These are phyloP conservation scores for Deilephila porcellus DNA, from an alignment of 2,888 invertebrate genomes.

Conservation along the genomic window DNA sequence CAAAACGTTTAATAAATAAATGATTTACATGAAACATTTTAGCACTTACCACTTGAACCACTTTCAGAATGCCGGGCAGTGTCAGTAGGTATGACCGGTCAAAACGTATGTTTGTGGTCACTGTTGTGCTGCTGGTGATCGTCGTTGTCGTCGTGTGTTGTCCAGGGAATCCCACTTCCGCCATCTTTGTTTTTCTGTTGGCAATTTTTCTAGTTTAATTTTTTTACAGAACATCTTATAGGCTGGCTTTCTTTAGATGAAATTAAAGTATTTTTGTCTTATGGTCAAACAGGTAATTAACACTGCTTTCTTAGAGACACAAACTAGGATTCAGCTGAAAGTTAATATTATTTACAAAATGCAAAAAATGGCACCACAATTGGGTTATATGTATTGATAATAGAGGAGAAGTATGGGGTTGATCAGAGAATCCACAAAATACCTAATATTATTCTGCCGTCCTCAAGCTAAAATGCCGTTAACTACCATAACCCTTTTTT, in stretches of 20 bases:
- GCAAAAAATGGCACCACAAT: no score
- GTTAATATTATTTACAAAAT: neutral
- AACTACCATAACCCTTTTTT: no score
- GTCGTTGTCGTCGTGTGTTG: constrained; percentile 91
- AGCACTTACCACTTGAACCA: constrained; percentile 89
- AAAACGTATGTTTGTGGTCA: constrained; percentile 90
- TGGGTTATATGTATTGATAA: no score
- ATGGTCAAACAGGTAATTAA: no score
- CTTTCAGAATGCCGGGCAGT: constrained; percentile 90
- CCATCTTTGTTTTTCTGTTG: constrained; percentile 59
- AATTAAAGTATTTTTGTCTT: no score
- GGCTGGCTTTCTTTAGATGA: no score
- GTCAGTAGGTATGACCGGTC: constrained; percentile 89
- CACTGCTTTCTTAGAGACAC: no score
- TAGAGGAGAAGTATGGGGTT: no score
- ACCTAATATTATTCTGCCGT: neutral
- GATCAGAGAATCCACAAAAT: no score
- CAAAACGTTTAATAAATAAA: neutral
- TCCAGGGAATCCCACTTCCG: constrained; percentile 89
- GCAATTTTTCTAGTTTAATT: neutral
- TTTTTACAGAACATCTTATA: no score
- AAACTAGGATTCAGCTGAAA: no score
- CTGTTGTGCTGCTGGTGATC: constrained; percentile 87
- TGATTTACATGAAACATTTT: neutral
- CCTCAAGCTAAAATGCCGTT: no score